phyloP scores from a whole-genome alignment of 2,113 vertebrate genomes.

The Myotis lucifugus region DNA sequence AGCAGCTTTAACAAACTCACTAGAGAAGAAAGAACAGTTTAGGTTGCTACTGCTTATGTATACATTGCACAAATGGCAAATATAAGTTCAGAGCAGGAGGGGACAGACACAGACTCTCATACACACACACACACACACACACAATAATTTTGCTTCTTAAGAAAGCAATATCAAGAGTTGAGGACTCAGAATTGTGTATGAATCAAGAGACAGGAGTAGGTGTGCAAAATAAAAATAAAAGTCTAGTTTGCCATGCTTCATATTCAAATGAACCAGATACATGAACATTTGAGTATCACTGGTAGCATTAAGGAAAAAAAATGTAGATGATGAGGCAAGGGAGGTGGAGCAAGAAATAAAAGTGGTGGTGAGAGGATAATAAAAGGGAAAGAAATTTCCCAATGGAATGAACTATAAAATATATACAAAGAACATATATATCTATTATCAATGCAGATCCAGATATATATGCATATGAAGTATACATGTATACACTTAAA shows the following conservation, averaged over 20 bases:
- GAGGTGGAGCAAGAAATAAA: conserved; percentile 52
- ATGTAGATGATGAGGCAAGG: conserved; percentile 44
- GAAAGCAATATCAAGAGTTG: conserved; percentile 75
- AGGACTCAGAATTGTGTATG: conserved; percentile 78
- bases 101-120: neutral
- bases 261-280: conserved; percentile 77
- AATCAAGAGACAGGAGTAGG: conserved; percentile 77
- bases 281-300: conserved; percentile 73
- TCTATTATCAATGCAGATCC: conserved; percentile 54
- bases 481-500: conserved; percentile 70
- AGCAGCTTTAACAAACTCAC: conserved; percentile 84
- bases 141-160: conserved; percentile 57
- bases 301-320: conserved; percentile 59
- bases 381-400: conserved; percentile 68
- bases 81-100: conserved; percentile 32
- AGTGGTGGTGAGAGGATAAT: neutral
- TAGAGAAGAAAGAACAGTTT: conserved; percentile 76
- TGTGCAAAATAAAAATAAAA: conserved; percentile 76
- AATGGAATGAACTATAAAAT: conserved; percentile 73
- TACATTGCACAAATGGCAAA: conserved; percentile 72
- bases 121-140: neutral
- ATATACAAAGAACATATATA: conserved; percentile 65
- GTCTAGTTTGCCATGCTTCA: conserved; percentile 67
- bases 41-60: conserved; percentile 79
- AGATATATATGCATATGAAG: conserved; percentile 73